Conservation (phyloP, 30 jellyfish, hydroid and myxozoan species). For the Aurelia aurita region DNA sequence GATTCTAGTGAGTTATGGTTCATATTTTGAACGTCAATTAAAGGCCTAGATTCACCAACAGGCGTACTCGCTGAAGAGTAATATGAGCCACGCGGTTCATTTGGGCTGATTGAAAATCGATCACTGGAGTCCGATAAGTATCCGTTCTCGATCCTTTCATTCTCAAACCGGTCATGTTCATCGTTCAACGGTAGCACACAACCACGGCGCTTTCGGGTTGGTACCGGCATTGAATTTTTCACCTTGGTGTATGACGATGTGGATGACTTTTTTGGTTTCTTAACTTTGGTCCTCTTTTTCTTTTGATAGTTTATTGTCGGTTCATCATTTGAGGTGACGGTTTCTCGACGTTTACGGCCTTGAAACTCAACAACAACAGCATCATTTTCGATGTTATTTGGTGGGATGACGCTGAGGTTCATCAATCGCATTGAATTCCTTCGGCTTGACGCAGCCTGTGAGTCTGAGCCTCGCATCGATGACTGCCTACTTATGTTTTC, state of each 20-base stretch:
- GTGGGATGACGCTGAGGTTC: slow-evolving; percentile 27
- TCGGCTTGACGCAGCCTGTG: slow-evolving; percentile 33
- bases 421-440: slow-evolving; percentile 59
- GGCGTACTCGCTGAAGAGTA: slow-evolving; percentile 5
- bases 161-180: too few species aligned
- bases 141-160: slow-evolving; percentile 13
- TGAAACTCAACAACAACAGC: too few species aligned
- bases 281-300: slow-evolving; percentile 7
- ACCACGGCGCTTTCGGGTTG: slow-evolving; percentile 31
- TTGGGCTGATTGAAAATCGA: neutral
- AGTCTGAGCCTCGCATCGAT: slow-evolving; percentile 6
- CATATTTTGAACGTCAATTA: neutral
- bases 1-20: neutral
- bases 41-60: neutral
- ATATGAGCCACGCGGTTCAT: neutral
- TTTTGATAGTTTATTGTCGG: neutral
- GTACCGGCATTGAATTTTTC: neutral
- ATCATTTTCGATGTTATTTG: neutral
- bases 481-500: slow-evolving; percentile 1
- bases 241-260: neutral
- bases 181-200: neutral
- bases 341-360: slow-evolving; percentile 12
- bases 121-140: slow-evolving; percentile 20
- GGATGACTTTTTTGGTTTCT: neutral
- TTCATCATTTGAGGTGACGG: slow-evolving; percentile 7